Percentiles rank a stretch among this genome's conserved stretches.
These are phyloP conservation scores for Cheilinus undulatus DNA, from an alignment of 2,113 vertebrate species.

Conservation along the genomic window DNA sequence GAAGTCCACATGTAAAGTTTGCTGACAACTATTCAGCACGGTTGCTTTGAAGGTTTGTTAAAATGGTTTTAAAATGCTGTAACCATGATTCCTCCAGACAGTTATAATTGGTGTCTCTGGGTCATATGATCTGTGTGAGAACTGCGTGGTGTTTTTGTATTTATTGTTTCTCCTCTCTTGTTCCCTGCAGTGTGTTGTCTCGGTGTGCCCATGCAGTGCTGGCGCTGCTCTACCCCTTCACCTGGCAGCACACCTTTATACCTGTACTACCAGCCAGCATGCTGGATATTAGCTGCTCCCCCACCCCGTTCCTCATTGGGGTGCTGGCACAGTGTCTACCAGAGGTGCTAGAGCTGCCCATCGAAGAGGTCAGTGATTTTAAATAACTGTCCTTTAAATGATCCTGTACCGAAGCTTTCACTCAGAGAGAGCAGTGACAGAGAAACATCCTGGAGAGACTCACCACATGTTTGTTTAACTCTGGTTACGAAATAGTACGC, in stretches of 20 bases:
- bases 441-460: not conserved
- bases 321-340: conserved; percentile 91
- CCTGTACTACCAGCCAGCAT: conserved; percentile 94
- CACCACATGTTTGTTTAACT: conserved; percentile 3
- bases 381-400: no score
- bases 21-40: not conserved
- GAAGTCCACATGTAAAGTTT: not conserved
- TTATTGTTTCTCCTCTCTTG: not conserved
- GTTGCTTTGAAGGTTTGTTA: conserved; percentile 7
- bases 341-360: conserved; percentile 92
- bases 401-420: not conserved
- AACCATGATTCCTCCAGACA: no score
- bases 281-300: conserved; percentile 98
- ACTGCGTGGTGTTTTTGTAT: conserved; percentile 2
- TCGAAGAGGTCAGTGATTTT: conserved; percentile 90
- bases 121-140: conserved; percentile 20
- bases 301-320: conserved; percentile 96
- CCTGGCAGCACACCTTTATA: conserved; percentile 98
- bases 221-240: conserved; percentile 95
- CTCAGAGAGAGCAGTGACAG: not conserved
- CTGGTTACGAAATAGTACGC: conserved; percentile 1
- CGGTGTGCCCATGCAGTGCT: conserved; percentile 93
- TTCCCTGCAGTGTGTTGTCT: conserved; percentile 88
- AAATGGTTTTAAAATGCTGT: not conserved
- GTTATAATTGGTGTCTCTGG: not conserved